phyloP scores from a whole-genome alignment of 1,140 invertebrate genomes.

The Diabrotica undecimpunctata region DNA sequence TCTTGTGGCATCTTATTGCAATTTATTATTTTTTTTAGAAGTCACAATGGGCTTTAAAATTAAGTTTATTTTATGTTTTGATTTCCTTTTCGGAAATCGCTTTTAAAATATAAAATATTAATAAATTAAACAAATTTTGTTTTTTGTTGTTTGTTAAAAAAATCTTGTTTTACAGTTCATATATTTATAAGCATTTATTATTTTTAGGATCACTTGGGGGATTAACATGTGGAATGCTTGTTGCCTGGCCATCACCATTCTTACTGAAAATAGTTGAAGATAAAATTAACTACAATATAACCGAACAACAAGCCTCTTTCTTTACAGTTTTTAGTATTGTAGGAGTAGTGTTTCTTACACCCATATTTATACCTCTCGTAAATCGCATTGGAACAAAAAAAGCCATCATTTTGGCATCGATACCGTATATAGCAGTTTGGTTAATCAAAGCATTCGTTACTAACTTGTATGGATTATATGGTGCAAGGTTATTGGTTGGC shows the following conservation, averaged over 20 bases:
- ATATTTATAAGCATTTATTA: too few species aligned
- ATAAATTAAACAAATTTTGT: too few species aligned
- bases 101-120: too few species aligned
- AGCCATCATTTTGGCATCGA: slow-evolving; percentile 58
- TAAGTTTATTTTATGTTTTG: too few species aligned
- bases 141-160: too few species aligned
- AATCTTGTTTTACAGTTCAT: too few species aligned
- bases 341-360: slow-evolving; percentile 48
- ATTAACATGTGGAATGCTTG: slow-evolving; percentile 40
- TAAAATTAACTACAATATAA: slow-evolving; percentile 48
- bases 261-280: slow-evolving; percentile 33
- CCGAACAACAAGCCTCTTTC: slow-evolving; percentile 60
- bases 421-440: slow-evolving; percentile 65
- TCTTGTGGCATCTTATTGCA: too few species aligned
- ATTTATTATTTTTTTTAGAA: too few species aligned
- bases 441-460: slow-evolving; percentile 56
- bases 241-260: slow-evolving; percentile 42
- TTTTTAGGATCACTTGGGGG: not conserved
- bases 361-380: not conserved
- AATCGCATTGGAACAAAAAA: slow-evolving; percentile 61
- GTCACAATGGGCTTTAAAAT: too few species aligned
- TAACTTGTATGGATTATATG: slow-evolving; percentile 53
- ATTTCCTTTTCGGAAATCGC: too few species aligned
- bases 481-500: slow-evolving; percentile 54
- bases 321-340: slow-evolving; percentile 51